Conservation (phyloP, 2,113 vertebrate genomes). For the Miniopterus natalensis region DNA sequence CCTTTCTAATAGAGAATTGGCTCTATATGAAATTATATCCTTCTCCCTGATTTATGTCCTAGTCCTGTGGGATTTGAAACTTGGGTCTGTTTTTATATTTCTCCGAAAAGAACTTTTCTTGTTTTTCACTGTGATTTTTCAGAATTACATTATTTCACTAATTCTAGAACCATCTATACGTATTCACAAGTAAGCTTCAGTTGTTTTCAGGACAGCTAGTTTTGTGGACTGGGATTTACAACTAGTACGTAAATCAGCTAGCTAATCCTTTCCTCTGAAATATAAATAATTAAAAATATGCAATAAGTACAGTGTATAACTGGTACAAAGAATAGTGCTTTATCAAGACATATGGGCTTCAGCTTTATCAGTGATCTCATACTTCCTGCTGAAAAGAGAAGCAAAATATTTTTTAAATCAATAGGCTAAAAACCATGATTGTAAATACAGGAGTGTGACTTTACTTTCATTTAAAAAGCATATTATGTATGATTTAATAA, state of each 20-base stretch:
- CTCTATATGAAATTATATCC: slow-evolving; percentile 51
- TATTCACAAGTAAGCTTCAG: not conserved
- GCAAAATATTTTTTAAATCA: slow-evolving; percentile 85
- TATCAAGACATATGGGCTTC: slow-evolving; percentile 74
- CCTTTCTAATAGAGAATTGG: slow-evolving; percentile 59
- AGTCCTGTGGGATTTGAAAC: slow-evolving; percentile 10
- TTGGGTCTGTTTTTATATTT: slow-evolving; percentile 28
- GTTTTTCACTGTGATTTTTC: slow-evolving; percentile 61
- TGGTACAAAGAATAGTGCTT: slow-evolving; percentile 80
- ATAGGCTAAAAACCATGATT: slow-evolving; percentile 81
- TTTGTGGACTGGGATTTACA: slow-evolving; percentile 70
- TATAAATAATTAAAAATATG: slow-evolving; percentile 89
- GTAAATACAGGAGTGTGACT: slow-evolving; percentile 56
- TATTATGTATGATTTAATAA: not conserved
- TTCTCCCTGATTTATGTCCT: slow-evolving; percentile 40
- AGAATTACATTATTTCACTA: not conserved
- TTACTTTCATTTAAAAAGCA: slow-evolving; percentile 70
- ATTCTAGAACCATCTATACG: slow-evolving; percentile 67
- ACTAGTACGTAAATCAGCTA: slow-evolving; percentile 81
- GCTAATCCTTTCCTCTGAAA: slow-evolving; percentile 84
- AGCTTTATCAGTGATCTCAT: slow-evolving; percentile 87
- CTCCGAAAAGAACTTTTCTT: slow-evolving; percentile 54
- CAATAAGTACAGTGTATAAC: slow-evolving; percentile 77
- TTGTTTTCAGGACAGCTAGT: slow-evolving; percentile 79
- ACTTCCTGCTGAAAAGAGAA: slow-evolving; percentile 86